Base-by-base conservation (phyloP, 2,797 vertebrate genomes). In the Anabas testudineus region DNA sequence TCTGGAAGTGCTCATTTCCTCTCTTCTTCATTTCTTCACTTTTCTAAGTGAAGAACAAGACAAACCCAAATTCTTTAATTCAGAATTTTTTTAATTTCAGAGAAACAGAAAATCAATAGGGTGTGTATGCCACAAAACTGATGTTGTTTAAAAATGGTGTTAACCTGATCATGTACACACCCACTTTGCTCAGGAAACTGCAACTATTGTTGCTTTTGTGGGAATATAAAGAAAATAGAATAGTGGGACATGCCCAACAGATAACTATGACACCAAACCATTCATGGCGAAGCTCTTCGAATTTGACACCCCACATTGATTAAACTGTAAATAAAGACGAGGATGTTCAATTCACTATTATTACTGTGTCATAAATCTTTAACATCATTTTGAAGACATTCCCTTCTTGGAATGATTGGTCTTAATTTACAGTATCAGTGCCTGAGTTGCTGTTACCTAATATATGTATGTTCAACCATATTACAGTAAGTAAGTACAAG, bases 1-100 rank as follows among this genome's bases (percentile, higher is more conserved):
- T 93, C 78, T 92, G 86, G 88, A 97, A 99, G 3, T 93, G 89
- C 2, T 92, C 86, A 62, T 99, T 99, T 77, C 97, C 98, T 76
- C 45, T 93, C 32, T 57, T 91, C 79, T 96, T 99, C 95, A 96
- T 93, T 28, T 71, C 75, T 51, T 99, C 95, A 84, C 96, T 94
- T 89, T 85, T 91, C 98, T 99, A 87, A 15, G 83, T 55, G 3
- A 78, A 10, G 19, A 78, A 74, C 0, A 66, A 0, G 9, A 53
- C 13, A 63, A 36, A 36, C 10, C n/a, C n/a, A n/a, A n/a, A n/a
- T n/a, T n/a, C n/a, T 36, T 13, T 12, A 43, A 52, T 0, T 1
- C 14, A 3, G 8, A 2, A n/a, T 28, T 46, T 26, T 19, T 4
- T 30, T n/a, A 0, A 37, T n/a, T 5, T 46, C 7, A 1, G 8